A percentile compares a stretch with the other conserved stretches of the same genome.
These are phyloP conservation scores for Drosophila differens DNA, from an alignment of 2,888 invertebrate species.

Conservation along the genomic window DNA sequence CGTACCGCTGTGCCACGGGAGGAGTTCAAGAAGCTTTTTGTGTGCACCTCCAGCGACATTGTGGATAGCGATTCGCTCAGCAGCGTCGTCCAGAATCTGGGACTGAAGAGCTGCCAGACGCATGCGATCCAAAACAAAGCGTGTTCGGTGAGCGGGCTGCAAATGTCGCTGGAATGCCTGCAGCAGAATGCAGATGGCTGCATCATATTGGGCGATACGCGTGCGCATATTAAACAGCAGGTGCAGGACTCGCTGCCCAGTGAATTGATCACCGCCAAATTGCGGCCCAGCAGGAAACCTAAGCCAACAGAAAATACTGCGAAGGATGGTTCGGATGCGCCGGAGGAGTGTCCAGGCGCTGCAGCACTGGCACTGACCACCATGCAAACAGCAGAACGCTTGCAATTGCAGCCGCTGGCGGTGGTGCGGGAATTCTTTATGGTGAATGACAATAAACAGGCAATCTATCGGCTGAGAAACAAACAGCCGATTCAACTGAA, in stretches of 20 bases:
- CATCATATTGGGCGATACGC: conserved; percentile 63
- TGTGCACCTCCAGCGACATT: conserved; percentile 87
- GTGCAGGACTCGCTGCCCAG: conserved; percentile 93
- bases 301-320: too few relatives aligned
- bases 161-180: conserved; percentile 53
- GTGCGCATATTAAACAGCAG: conserved; percentile 87
- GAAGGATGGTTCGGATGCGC: accelerated
- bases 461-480: conserved; percentile 66
- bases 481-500: conserved; percentile 90
- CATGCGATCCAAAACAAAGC: conserved; percentile 88
- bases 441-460: conserved; percentile 27
- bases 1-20: conserved; percentile 92
- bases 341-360: conserved; percentile 87
- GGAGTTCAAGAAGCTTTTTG: conserved; percentile 94
- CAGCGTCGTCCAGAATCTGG: conserved; percentile 92
- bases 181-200: conserved; percentile 29
- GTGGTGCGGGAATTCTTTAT: conserved; percentile 62
- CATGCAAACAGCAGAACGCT: conserved; percentile 87
- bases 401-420: conserved; percentile 60
- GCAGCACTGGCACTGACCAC: conserved; percentile 95
- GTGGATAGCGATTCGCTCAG: conserved; percentile 84
- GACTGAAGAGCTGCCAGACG: conserved; percentile 93
- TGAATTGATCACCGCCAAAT: conserved; percentile 37
- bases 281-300: not conserved
- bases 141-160: conserved; percentile 51